Conservation (phyloP, 2,888 invertebrate species). For the Metacarcinus magister region DNA sequence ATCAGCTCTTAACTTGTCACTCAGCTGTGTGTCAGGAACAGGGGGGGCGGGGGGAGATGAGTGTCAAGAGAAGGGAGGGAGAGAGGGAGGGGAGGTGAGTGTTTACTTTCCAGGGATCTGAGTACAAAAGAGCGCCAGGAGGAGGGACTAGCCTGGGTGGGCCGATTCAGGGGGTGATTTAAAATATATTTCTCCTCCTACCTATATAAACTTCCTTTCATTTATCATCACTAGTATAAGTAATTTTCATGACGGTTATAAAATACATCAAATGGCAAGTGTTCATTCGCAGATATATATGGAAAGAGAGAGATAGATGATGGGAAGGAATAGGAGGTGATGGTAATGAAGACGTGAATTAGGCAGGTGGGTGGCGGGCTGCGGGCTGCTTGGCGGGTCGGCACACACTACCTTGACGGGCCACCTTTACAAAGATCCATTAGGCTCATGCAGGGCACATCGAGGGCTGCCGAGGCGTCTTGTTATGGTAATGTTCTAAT, state of each 20-base stretch:
- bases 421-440: background rate
- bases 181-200: background rate
- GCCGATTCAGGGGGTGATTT: background rate
- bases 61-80: background rate
- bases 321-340: background rate
- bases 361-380: background rate
- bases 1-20: slow-evolving; percentile 44
- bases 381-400: background rate
- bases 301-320: slow-evolving; percentile 55
- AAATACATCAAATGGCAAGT: no score
- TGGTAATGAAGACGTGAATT: background rate
- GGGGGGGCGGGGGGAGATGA: background rate
- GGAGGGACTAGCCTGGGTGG: background rate
- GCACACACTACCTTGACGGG: background rate
- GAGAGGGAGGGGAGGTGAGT: background rate
- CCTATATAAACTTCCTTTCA: background rate
- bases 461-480: background rate
- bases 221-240: background rate
- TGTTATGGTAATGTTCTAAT: slow-evolving; percentile 36
- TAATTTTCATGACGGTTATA: no score
- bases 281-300: slow-evolving; percentile 63
- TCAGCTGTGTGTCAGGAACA: background rate
- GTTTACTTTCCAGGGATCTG: slow-evolving; percentile 4
- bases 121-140: background rate
- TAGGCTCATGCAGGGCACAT: background rate